These are phyloP conservation scores for Numida meleagris DNA, from an alignment of 2,113 vertebrate species.

Conservation along the genomic window DNA sequence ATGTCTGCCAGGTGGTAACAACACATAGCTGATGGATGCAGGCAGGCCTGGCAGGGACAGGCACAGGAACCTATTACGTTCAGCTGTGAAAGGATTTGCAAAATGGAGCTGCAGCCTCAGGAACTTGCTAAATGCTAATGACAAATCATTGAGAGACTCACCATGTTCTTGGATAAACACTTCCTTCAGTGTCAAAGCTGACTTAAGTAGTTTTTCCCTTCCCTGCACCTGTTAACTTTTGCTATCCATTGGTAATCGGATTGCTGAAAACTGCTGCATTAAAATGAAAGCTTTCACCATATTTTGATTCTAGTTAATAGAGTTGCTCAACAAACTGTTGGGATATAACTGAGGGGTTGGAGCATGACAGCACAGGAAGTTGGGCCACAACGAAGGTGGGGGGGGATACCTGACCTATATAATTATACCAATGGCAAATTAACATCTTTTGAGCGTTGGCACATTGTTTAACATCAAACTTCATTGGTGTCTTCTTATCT, in stretches of 20 bases:
- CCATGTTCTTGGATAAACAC: constrained; percentile 30
- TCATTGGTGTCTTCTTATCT: not conserved
- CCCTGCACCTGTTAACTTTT: constrained; percentile 29
- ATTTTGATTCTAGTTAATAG: not conserved
- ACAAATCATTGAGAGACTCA: constrained; percentile 38
- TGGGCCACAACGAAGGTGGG: not conserved
- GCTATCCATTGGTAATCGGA: not conserved
- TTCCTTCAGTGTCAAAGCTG: constrained; percentile 24
- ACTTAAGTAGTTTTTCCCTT: constrained; percentile 25
- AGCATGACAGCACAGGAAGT: not conserved
- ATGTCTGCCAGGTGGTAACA: constrained; percentile 34
- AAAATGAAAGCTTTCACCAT: constrained; percentile 29
- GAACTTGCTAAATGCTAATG: not conserved
- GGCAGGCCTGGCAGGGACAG: constrained; percentile 14
- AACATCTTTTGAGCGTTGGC: not conserved
- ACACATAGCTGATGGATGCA: constrained; percentile 16
- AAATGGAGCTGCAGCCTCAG: constrained; percentile 37
- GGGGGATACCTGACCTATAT: not conserved
- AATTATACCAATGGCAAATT: not conserved
- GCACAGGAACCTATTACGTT: constrained; percentile 20
- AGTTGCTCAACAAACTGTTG: not conserved
- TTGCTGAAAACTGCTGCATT: not conserved
- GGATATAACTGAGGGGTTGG: not conserved
- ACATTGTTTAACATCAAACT: not conserved
- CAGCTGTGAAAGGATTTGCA: constrained; percentile 49